Evolutionary conservation across 2,113 vertebrate species (phyloP), one percentile per base, ranked within the genome.

Genomic region (Gallinago undulata): DNA sequence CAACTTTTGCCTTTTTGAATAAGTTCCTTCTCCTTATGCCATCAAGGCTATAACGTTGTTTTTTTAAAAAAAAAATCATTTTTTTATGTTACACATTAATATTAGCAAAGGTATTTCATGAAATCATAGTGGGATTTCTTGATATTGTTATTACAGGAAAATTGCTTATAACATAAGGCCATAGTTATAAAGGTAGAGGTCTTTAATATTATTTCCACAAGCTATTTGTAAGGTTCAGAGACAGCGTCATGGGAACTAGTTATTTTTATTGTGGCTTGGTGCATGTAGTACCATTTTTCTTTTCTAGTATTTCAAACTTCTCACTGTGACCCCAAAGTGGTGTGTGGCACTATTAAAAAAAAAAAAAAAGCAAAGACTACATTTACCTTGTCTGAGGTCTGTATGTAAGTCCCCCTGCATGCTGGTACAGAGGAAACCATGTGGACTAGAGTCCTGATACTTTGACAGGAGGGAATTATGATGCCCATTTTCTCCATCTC

Each of bases 401-500:
- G 28, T 55, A 37, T 68, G 18, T 13, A 59, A 53, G 48, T 84
- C 15, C 21, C 39, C 9, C 35, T 84, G 39, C 16, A 53, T 45
- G 17, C 9, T 73, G 48, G 19, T 48, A 33, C 21, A 62, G 83
- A 60, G n/a, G 45, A 95, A 81, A 72, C 27, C 35, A 13, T 80
- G 83, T 31, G 41, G 56, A 33, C 39, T 87, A 14, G 7, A 91
- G 48, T 62, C 37, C 48, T 35, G 53, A 47, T 64, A 21, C 45
- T 35, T 37, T 89, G 88, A 76, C 76, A 69, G 69, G 76, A 5
- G 25, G 77, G 53, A 95, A 73, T 89, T 76, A 92, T 55, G 53
- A n/a, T 89, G 25, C 37, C 53, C 77, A 82, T 94, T 96, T 96
- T 79, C 91, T 96, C 74, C 57, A 72, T 66, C 50, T 94, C 73